Base-by-base conservation (phyloP, 1,140 invertebrate species). In the Philopotamus ludificatus region DNA sequence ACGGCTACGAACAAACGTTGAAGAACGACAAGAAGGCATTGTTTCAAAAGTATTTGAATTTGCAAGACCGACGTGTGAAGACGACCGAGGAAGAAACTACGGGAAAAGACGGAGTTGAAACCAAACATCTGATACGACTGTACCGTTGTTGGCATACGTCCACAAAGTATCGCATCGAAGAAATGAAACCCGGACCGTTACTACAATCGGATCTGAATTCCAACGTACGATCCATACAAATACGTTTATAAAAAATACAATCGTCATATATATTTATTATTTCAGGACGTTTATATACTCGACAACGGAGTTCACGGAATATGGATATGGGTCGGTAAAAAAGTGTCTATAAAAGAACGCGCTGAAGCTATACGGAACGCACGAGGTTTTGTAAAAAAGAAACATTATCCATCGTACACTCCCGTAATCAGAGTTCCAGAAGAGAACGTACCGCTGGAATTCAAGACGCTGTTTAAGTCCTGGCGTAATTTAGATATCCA, bases 261-360 rank as follows among this genome's bases (percentile, higher is more conserved):
- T 26, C 10, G 1, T 26, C 2, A 54, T 54, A 26, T 22, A 8
- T n/a, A 8, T 54, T 54, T 44, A 2, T 50, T 28, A 20, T 22
- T 63, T 42, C 74, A 92, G 88, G 88, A 91, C 69, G 89, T 92
- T 0, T 97, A 89, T 76, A 87, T 97, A 60, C 79, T 97, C 25
- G 94, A 97, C 74, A 91, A 92, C 71, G 90, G 89, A n/a, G 80
- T 81, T 7, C 86, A 89, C 1, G 93, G 93, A 0, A 87, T 97
- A 61, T 97, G 94, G 93, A 88, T 94, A 1, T 98, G 95, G 95
- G 89, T 94, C 4, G 95, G 95, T 0, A 85, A 84, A 74, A 79
- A 86, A 68, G 85, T 90, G 39, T 86, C 79, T 49, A 80, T 78
- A 28, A 87, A 85, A 68, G 91, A 90, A 76, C 83, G 87, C 67